Evolutionary conservation across 2,797 vertebrate species (phyloP).

Genomic region (Macropodus opercularis): DNA sequence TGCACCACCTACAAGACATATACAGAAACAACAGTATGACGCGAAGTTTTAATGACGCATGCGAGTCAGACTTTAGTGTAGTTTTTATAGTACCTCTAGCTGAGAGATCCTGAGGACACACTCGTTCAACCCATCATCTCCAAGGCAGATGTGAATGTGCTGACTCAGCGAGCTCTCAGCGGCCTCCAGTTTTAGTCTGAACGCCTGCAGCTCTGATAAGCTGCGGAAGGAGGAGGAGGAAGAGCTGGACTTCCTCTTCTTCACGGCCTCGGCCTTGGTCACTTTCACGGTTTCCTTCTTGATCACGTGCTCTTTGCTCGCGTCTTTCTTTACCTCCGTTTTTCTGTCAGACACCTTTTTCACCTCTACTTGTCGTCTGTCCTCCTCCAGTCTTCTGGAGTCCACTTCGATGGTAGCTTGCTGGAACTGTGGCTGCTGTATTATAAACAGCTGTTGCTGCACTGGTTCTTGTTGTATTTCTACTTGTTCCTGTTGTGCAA

Average conservation of each 20-base stretch:
- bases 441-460: constrained; percentile 27
- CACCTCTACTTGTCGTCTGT: constrained; percentile 17
- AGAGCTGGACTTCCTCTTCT: constrained; percentile 29
- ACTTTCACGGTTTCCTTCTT: constrained; percentile 39
- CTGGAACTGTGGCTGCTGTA: constrained; percentile 40
- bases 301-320: constrained; percentile 17
- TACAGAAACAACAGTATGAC: neutral
- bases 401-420: constrained; percentile 9
- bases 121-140: constrained; percentile 84
- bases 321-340: constrained; percentile 27
- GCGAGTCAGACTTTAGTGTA: neutral
- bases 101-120: constrained; percentile 86
- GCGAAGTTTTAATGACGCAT: neutral
- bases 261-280: constrained; percentile 76
- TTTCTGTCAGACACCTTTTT: constrained; percentile 39
- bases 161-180: constrained; percentile 84
- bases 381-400: constrained; percentile 33
- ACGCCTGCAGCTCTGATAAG: constrained; percentile 87
- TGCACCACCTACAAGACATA: constrained; percentile 82
- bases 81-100: constrained; percentile 85
- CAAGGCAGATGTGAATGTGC: constrained; percentile 84
- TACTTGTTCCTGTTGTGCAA: constrained; percentile 23
- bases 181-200: constrained; percentile 87
- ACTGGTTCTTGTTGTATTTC: constrained; percentile 22
- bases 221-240: constrained; percentile 51